Evolutionary conservation across 2,797 vertebrate species (phyloP).

Genomic region (Buphagus erythrorhynchus): DNA sequence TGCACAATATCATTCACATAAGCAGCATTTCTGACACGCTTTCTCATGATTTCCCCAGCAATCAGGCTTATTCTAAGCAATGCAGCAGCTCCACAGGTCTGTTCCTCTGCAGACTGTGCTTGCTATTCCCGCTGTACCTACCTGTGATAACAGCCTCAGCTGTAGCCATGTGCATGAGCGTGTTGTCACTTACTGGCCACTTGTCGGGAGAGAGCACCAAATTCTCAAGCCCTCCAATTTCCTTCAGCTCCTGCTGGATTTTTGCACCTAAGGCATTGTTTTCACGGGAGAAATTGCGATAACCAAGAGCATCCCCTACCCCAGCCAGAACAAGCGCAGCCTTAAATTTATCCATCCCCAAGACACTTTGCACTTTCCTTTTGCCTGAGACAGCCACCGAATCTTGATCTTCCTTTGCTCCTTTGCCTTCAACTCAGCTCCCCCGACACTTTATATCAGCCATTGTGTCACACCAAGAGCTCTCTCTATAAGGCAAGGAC

Average conservation of each 20-base stretch:
- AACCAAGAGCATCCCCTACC: slow-evolving; percentile 91
- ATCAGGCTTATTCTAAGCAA: not conserved
- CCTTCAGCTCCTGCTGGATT: slow-evolving; percentile 87
- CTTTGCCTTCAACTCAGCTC: slow-evolving; percentile 41
- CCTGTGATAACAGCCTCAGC: slow-evolving; percentile 93
- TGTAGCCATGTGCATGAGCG: slow-evolving; percentile 93
- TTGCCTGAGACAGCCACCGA: not conserved
- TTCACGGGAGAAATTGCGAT: slow-evolving; percentile 85
- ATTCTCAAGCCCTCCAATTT: slow-evolving; percentile 84
- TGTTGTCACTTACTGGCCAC: slow-evolving; percentile 93
- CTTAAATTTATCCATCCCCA: slow-evolving; percentile 91
- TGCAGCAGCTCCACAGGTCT: not conserved
- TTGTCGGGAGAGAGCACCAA: slow-evolving; percentile 85
- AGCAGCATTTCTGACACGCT: not conserved
- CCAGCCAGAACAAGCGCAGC: slow-evolving; percentile 89
- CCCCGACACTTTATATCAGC: slow-evolving; percentile 67
- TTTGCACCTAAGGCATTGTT: slow-evolving; percentile 81
- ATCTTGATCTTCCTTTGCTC: slow-evolving; percentile 59
- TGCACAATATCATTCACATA: not conserved
- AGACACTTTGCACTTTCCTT: not conserved
- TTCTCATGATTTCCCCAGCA: not conserved
- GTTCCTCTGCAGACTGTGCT: not conserved
- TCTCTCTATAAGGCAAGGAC: slow-evolving; percentile 70
- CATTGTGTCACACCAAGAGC: slow-evolving; percentile 64
- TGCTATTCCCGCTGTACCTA: slow-evolving; percentile 8